Evolutionary conservation across 2,113 vertebrate genomes (phyloP).

Genomic region (Lichenostomus cassidix): DNA sequence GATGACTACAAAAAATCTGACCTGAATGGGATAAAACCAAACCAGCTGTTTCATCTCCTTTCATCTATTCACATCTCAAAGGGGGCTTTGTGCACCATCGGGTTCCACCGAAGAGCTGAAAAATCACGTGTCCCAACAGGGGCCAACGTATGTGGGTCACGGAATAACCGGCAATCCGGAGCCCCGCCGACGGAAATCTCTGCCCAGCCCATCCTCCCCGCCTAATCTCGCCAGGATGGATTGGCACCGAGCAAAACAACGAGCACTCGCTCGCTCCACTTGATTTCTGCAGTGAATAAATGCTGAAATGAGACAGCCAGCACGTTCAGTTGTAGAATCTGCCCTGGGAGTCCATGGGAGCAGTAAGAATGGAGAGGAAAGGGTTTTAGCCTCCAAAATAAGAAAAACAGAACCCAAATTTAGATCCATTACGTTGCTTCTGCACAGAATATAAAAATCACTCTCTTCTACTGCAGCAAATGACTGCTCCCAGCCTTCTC

Average conservation of each 20-base stretch:
- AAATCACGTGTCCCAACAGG: conserved; percentile 23
- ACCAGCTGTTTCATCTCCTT: conserved; percentile 58
- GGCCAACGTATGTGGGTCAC: conserved; percentile 60
- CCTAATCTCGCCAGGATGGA: not conserved
- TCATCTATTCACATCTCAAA: conserved; percentile 54
- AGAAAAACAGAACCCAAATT: not conserved
- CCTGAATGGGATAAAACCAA: conserved; percentile 56
- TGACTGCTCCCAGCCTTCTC: not conserved
- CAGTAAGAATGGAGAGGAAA: not conserved
- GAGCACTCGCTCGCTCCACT: not conserved
- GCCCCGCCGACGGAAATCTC: not conserved
- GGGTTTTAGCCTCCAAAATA: not conserved
- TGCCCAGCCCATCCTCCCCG: not conserved
- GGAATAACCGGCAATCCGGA: not conserved
- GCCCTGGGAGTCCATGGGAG: not conserved
- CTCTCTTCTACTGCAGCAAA: not conserved
- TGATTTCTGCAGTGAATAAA: not conserved
- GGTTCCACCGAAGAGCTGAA: conserved; percentile 23
- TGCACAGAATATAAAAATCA: not conserved
- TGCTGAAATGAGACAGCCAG: not conserved
- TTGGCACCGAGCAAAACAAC: not conserved
- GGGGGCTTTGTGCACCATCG: conserved; percentile 40
- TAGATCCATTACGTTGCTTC: not conserved
- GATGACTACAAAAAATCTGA: conserved; percentile 32
- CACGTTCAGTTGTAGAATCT: not conserved